Base-by-base conservation (phyloP, 2,888 invertebrate genomes). In the Chouioia cunea region DNA sequence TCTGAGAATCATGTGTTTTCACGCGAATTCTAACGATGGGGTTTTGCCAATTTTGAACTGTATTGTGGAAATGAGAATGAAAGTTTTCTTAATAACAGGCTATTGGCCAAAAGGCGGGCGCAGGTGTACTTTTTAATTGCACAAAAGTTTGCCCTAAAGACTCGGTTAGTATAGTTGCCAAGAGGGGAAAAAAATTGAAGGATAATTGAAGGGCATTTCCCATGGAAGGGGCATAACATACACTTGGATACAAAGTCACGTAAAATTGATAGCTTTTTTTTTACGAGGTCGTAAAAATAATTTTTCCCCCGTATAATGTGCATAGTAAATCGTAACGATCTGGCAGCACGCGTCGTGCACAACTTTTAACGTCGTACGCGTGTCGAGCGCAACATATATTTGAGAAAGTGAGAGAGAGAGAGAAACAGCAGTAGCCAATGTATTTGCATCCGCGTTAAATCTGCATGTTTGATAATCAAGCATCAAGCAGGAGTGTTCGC, bases 281-380 rank as follows among this genome's bases (percentile, higher is more conserved):
- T 57, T 48, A 56, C 22, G 47, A 16, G 18, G 16, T n/a, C 44
- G 48, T 65, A 65, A 65, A 65, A 56, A 36, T 65, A 48, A 65
- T 65, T 65, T 54, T 65, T 18, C 15, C 23, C 56, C 27, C 43
- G 18, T 53, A 44, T 18, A 56, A 54, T 36, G 48, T 14, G 54
- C 27, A 48, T 65, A 48, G 36, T 56, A 65, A 65, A 65, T 65
- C 56, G 46, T 47, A 56, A 64, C 43, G 46, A 18, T 3, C 6
- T 18, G 18, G 14, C 1, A 10, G 14, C 15, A 48, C 60, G n/a
- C 62, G 27, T 16, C 16, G 14, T 16, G 36, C 6, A 12, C 36
- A 36, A 36, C 20, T 50, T 48, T 27, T 59, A 52, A 52, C 18
- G 52, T 20, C 10, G 18, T 20, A 18, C 52, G 36, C 36, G 52